Conservation (phyloP, 2,113 vertebrate species). For the Alligator mississippiensis region DNA sequence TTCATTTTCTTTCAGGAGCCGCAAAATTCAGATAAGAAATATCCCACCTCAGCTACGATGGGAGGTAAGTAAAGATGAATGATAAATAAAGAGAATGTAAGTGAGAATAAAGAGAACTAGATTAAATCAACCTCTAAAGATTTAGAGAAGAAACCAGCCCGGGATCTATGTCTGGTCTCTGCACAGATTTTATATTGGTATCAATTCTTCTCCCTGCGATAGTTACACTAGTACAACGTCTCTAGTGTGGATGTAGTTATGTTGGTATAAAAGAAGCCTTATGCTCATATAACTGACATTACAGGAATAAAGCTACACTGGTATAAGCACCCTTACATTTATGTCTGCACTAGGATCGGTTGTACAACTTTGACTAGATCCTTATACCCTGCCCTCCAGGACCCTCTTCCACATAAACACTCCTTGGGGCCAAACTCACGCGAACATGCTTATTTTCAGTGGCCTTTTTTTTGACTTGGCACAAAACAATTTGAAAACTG, state of each 20-base stretch:
- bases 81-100: neutral
- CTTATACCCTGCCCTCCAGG: too few relatives aligned
- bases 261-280: neutral
- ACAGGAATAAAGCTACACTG: neutral
- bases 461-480: too few relatives aligned
- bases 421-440: too few relatives aligned
- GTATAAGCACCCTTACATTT: neutral
- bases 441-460: too few relatives aligned
- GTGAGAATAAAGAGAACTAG: neutral
- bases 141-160: accelerated
- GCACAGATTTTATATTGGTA: neutral
- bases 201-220: neutral
- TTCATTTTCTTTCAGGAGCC: slow-evolving; percentile 83
- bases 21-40: slow-evolving; percentile 95
- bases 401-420: too few relatives aligned
- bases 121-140: neutral
- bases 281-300: accelerated
- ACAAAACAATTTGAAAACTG: too few relatives aligned
- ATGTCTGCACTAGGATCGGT: too few relatives aligned
- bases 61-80: slow-evolving; percentile 84
- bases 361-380: too few relatives aligned
- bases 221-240: neutral
- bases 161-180: neutral
- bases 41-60: slow-evolving; percentile 95
- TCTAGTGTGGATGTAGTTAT: neutral